phyloP scores from a whole-genome alignment of 1,140 invertebrate species.

The Nymphalis io region DNA sequence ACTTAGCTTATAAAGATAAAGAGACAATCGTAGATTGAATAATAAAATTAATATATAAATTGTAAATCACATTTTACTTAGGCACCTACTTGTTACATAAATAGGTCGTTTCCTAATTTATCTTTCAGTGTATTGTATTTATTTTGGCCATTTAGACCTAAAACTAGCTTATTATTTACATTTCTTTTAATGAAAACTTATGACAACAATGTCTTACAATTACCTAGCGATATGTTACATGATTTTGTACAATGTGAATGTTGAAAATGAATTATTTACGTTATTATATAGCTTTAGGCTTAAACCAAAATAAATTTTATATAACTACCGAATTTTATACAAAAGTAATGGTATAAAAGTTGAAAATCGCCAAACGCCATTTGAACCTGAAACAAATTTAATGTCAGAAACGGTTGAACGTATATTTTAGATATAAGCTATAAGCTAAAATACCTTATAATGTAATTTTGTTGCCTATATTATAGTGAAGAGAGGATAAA shows the following conservation, averaged over 20 bases:
- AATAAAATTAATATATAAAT: constrained; percentile 7
- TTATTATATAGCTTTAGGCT: constrained; percentile 1
- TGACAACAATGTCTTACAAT: constrained; percentile 3
- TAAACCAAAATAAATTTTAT: constrained; percentile 8
- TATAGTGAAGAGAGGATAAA: constrained; percentile 12
- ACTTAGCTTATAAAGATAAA: background rate
- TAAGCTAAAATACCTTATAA: too few species aligned
- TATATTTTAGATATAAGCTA: background rate
- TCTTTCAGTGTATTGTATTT: constrained; percentile 12
- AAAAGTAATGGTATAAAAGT: constrained; percentile 32
- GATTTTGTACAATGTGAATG: constrained; percentile 37
- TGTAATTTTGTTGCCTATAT: constrained; percentile 12
- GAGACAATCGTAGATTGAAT: background rate
- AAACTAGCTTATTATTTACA: constrained; percentile 32
- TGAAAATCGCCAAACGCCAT: constrained; percentile 25
- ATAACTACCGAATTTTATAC: constrained; percentile 43
- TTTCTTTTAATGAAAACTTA: constrained; percentile 1
- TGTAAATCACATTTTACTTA: constrained; percentile 42
- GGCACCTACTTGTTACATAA: constrained; percentile 36
- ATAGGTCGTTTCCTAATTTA: constrained; percentile 9
- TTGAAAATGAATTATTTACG: constrained; percentile 11
- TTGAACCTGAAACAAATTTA: constrained; percentile 38
- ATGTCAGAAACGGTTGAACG: constrained; percentile 4
- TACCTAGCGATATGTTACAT: constrained; percentile 37
- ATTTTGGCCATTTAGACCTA: constrained; percentile 34